Evolutionary conservation across 2,888 invertebrate genomes (phyloP).

Genomic region (Lydus trimaculatus): DNA sequence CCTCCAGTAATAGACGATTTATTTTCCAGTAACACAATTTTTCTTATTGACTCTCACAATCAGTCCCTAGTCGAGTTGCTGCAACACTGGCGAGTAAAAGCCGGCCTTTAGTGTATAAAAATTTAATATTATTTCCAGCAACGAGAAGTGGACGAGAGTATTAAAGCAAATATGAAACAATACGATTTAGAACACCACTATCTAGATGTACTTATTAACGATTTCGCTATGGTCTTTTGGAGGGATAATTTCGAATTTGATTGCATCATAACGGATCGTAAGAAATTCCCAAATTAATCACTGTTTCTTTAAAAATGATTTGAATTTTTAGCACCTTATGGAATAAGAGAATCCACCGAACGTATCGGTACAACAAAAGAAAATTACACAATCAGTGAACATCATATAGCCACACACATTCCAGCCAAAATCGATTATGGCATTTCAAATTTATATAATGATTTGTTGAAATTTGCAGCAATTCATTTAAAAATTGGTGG

Average conservation of each 20-base stretch:
- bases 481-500: constrained; percentile 77
- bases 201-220: constrained; percentile 89
- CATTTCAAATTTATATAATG: constrained; percentile 80
- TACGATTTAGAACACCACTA: constrained; percentile 80
- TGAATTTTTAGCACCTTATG: constrained; percentile 86
- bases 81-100: too few relatives aligned
- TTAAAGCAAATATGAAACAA: constrained; percentile 87
- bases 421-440: constrained; percentile 88
- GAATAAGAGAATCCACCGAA: constrained; percentile 93
- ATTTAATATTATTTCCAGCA: constrained; percentile 56
- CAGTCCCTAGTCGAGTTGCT: too few relatives aligned
- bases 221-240: constrained; percentile 88
- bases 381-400: constrained; percentile 69
- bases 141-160: constrained; percentile 83
- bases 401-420: constrained; percentile 74
- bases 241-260: constrained; percentile 76
- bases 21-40: too few relatives aligned
- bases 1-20: too few relatives aligned
- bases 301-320: neutral
- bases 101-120: too few relatives aligned
- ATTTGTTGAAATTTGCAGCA: constrained; percentile 85
- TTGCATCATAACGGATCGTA: constrained; percentile 95
- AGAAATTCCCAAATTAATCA: constrained; percentile 56
- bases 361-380: constrained; percentile 75
- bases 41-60: too few relatives aligned